These are phyloP conservation scores for Catharus fuscescens DNA, from an alignment of 2,113 vertebrate genomes.

Conservation along the genomic window DNA sequence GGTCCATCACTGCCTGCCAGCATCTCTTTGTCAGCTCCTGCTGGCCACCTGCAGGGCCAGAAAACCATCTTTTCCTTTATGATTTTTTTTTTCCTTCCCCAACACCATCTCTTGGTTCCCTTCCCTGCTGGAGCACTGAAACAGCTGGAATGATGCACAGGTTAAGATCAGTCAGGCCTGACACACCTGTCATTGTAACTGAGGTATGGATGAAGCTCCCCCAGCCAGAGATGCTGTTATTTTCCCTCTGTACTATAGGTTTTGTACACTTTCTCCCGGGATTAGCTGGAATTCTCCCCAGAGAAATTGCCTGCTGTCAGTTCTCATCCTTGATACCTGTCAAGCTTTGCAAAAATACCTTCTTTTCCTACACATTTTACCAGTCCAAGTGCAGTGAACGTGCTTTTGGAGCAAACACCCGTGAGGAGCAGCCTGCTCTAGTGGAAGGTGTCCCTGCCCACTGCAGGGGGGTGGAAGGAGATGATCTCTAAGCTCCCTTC, in stretches of 20 bases:
- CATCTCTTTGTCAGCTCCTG: slow-evolving; percentile 6
- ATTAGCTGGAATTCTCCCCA: neutral
- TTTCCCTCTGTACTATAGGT: neutral
- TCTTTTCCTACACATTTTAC: neutral
- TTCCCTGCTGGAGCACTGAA: neutral
- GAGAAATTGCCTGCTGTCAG: neutral
- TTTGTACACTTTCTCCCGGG: neutral
- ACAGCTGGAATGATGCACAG: neutral
- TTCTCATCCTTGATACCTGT: neutral
- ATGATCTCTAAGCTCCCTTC: neutral
- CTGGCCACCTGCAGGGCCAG: slow-evolving; percentile 6
- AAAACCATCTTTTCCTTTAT: neutral
- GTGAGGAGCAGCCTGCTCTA: neutral
- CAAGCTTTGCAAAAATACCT: neutral
- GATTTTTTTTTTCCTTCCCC: neutral
- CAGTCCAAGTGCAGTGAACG: neutral
- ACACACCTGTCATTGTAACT: neutral
- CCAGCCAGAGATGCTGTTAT: neutral
- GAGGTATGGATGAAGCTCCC: neutral
- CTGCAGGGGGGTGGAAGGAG: neutral
- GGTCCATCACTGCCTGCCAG: neutral
- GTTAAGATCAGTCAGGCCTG: neutral
- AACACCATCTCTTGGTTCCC: neutral
- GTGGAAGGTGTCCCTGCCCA: neutral
- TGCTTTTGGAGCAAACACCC: neutral